Conservation (phyloP, 2,888 invertebrate species). For the Nineta flava region DNA sequence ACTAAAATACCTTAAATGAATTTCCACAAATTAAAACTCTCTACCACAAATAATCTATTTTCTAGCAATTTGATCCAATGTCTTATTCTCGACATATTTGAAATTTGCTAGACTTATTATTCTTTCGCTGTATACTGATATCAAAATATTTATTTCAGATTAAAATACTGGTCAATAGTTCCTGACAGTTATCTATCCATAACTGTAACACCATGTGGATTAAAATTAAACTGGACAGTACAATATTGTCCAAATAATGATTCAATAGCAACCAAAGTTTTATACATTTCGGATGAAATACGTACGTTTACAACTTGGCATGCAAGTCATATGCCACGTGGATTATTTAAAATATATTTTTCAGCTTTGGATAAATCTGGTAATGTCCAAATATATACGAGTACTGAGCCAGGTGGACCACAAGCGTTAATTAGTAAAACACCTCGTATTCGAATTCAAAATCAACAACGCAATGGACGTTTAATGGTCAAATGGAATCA, state of each 20-base stretch:
- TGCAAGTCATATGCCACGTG: constrained; percentile 5
- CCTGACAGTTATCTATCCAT: constrained; percentile 14
- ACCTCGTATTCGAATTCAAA: constrained; percentile 18
- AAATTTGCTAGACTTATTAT: too few species aligned
- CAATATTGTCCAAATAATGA: constrained; percentile 9
- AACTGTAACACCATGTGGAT: constrained; percentile 17
- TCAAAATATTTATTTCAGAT: constrained; percentile 8
- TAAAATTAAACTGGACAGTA: constrained; percentile 17
- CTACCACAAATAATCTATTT: too few species aligned
- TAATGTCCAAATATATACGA: constrained; percentile 24
- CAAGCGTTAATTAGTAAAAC: constrained; percentile 18
- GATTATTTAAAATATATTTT: constrained; percentile 15
- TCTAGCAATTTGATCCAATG: too few species aligned
- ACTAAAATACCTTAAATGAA: too few species aligned
- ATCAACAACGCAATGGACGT: constrained; percentile 19
- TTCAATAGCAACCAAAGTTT: constrained; percentile 6
- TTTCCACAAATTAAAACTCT: too few species aligned
- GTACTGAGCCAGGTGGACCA: constrained; percentile 24
- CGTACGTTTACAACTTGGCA: constrained; percentile 13
- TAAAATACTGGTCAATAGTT: constrained; percentile 11
- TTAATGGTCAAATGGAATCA: constrained; percentile 24
- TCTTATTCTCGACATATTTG: too few species aligned
- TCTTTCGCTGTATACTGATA: too few species aligned
- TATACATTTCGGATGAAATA: not conserved
- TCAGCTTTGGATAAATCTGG: constrained; percentile 17